Evolutionary conservation across 2,113 vertebrate species (phyloP), one percentile per base, ranked within the genome.

Genomic region (Apaloderma vittatum): DNA sequence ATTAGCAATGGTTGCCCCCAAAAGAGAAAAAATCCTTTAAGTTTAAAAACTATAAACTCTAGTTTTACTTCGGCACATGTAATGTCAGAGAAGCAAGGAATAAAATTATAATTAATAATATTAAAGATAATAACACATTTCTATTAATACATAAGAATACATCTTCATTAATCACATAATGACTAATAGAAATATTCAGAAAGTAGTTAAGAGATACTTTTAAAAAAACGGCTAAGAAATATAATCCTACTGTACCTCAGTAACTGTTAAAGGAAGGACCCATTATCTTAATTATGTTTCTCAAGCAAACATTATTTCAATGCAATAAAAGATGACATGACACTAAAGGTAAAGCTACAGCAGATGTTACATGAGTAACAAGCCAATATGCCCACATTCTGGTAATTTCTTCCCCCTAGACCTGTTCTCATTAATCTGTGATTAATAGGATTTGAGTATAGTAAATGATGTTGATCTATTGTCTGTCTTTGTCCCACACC

Each of bases 281-380:
- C 98, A 98, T 98, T 98, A 98, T 98, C 97, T 98, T 98, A 98
- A 98, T 98, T 98, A 98, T 98, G 97, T 97, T 98, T 98, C 97
- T 98, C 97, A 93, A 98, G 97, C 97, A 98, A 98, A 98, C 98
- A 98, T 98, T 98, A 98, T 98, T 98, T 97, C 97, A 97, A 97
- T 97, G 97, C 98, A 98, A 98, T 98, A 98, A 98, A 98, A 98
- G 98, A 98, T 98, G 97, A 98, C 98, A 98, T 94, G 98, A 97
- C 98, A 98, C 97, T 97, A 91, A 97, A 98, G 97, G 98, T 98
- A 98, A 98, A 98, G 96, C 96, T 93, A 90, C 95, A 97, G 97
- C 98, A 98, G 98, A 98, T 98, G 98, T 98, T 98, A 98, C 97
- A 97, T 97, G 98, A 98, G 97, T 97, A 98, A 97, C 97, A 98